Conservation (phyloP, 2,113 vertebrate genomes). For the Carollia perspicillata region DNA sequence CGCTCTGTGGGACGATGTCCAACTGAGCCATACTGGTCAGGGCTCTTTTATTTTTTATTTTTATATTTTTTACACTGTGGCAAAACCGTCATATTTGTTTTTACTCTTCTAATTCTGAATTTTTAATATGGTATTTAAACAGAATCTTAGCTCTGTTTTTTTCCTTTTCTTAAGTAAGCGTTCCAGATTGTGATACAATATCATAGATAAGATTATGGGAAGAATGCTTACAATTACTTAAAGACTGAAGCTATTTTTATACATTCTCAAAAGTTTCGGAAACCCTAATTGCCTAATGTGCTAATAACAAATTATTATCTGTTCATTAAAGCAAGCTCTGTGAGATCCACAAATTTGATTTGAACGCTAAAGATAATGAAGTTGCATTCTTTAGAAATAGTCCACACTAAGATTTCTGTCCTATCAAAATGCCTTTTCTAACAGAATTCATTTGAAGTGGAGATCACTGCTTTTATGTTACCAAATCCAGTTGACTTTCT, state of each 20-base stretch:
- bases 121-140: constrained; percentile 1
- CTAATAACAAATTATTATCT: not conserved
- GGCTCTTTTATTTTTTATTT: not conserved
- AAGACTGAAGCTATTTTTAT: constrained; percentile 1
- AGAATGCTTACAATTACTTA: constrained; percentile 4
- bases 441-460: not conserved
- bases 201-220: not conserved
- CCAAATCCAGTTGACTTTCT: not conserved
- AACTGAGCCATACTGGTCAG: no score
- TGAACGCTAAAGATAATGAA: not conserved
- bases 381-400: not conserved
- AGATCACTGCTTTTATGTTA: not conserved
- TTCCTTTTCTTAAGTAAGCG: not conserved
- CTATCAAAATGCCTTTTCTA: not conserved
- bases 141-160: not conserved
- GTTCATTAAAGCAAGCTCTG: not conserved
- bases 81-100: not conserved
- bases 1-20: no score
- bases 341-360: not conserved
- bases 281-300: not conserved
- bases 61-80: not conserved
- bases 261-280: constrained; percentile 27
- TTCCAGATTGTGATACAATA: not conserved
- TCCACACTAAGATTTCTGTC: not conserved
- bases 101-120: not conserved